phyloP scores from a whole-genome alignment of 2,888 invertebrate species.

The Drosophila sordidula region DNA sequence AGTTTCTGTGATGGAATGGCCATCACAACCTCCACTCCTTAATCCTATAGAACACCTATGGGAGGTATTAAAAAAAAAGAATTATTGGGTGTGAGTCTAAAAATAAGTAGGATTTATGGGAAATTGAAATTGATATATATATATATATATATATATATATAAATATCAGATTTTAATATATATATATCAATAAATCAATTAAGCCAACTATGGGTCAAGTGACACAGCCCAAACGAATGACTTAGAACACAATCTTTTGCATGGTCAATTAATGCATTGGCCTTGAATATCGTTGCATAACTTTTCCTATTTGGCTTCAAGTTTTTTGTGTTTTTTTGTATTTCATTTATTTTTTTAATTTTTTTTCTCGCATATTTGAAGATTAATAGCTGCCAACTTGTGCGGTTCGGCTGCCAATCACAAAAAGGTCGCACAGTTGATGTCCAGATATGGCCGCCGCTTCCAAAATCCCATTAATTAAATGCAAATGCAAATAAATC shows the following conservation, averaged over 20 bases:
- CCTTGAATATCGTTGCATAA: constrained; percentile 51
- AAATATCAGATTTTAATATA: not conserved
- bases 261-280: constrained; percentile 15
- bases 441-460: constrained; percentile 60
- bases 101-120: too few relatives aligned
- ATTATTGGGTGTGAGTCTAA: too few relatives aligned
- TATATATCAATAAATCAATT: not conserved
- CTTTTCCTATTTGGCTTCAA: constrained; percentile 27
- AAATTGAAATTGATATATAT: too few relatives aligned
- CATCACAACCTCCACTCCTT: too few relatives aligned
- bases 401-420: constrained; percentile 71
- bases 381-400: constrained; percentile 72
- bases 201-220: constrained; percentile 18
- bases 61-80: too few relatives aligned
- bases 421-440: constrained; percentile 75
- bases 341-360: not conserved
- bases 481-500: constrained; percentile 76
- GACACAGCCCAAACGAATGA: constrained; percentile 23
- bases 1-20: too few relatives aligned
- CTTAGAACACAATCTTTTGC: constrained; percentile 55
- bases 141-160: not conserved
- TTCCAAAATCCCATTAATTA: constrained; percentile 68
- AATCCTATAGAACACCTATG: too few relatives aligned
- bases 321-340: constrained; percentile 3
- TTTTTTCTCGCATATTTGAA: constrained; percentile 37